Evolutionary conservation across 2,113 vertebrate species (phyloP), one percentile per base, ranked within the genome.

Genomic region (Vulpes vulpes): DNA sequence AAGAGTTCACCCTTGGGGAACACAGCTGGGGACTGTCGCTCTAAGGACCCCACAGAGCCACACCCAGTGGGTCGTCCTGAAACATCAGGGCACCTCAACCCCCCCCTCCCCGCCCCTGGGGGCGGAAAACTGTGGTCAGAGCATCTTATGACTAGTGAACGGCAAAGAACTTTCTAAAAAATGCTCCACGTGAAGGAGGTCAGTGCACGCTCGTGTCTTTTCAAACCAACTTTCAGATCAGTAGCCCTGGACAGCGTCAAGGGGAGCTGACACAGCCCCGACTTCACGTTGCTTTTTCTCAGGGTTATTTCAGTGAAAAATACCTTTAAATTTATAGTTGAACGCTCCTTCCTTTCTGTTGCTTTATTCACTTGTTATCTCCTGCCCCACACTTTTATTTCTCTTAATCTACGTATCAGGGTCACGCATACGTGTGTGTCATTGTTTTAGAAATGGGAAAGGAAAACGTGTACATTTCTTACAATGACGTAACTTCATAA

Each of bases 401-500:
- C 93, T 81, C 64, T n/a, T 60, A 93, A 82, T 20, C 71, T 71
- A 23, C 30, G 43, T 19, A 49, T 20, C 20, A 76, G 64, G 57
- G 11, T 43, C 73, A 51, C 8, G 16, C 57, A 8, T 30, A 9
- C 23, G 2, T 3, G 15, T n/a, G 9, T 5, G 15, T 25, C 57
- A 51, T 32, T 82, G 62, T 60, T 96, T 94, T 32, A 91, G 71
- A 53, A 96, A 90, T n/a, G 11, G 23, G 12, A 65, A 78, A 96
- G 73, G 67, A 81, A 96, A 94, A 51, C 1, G 16, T 11, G 22
- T 35, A 49, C 4, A 73, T 82, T 71, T 65, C 43, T 23, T 57
- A 64, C 3, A 69, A 55, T 35, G 74, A 87, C 0, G 5, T 5
- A 64, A 27, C 67, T 80, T 74, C 88, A 88, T 69, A 35, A 87